A percentile compares a stretch with the other conserved stretches of the same genome.
These are phyloP conservation scores for Python bivittatus DNA, from an alignment of 2,113 vertebrate species.

Conservation along the genomic window DNA sequence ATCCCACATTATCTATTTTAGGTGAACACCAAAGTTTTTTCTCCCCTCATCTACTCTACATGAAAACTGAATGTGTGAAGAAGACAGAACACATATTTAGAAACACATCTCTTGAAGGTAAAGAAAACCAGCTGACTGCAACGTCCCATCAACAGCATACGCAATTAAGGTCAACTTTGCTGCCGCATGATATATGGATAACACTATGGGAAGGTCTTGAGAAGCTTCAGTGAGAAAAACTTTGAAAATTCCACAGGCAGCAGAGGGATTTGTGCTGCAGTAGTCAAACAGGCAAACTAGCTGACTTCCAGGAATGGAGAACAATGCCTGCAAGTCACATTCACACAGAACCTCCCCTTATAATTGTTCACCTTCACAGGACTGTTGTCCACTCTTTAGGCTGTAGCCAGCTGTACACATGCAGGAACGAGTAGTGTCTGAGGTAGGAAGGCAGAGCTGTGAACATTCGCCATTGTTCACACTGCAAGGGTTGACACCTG, in stretches of 20 bases:
- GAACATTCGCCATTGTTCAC: constrained; percentile 93
- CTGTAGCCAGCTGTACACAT: constrained; percentile 98
- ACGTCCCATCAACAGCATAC: neutral
- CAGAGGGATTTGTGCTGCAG: neutral
- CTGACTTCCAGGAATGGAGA: neutral
- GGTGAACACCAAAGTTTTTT: neutral
- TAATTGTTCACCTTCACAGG: constrained; percentile 83
- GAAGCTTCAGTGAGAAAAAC: neutral
- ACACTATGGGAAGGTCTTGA: neutral
- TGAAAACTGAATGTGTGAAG: neutral
- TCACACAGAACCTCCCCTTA: neutral
- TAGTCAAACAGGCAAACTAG: neutral
- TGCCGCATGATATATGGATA: neutral
- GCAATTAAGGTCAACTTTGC: neutral
- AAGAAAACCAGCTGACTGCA: neutral
- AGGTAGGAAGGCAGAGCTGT: constrained; percentile 94
- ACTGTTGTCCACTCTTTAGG: constrained; percentile 90
- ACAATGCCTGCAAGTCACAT: neutral
- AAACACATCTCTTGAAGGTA: neutral
- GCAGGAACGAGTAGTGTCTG: constrained; percentile 84
- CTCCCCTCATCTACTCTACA: neutral
- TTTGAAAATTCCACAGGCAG: neutral
- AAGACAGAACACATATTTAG: neutral
- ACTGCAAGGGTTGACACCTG: constrained; percentile 88
- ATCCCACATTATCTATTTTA: neutral